These are phyloP conservation scores for Ceratosolen solmsi DNA, from an alignment of 1,140 invertebrate species.

Conservation along the genomic window DNA sequence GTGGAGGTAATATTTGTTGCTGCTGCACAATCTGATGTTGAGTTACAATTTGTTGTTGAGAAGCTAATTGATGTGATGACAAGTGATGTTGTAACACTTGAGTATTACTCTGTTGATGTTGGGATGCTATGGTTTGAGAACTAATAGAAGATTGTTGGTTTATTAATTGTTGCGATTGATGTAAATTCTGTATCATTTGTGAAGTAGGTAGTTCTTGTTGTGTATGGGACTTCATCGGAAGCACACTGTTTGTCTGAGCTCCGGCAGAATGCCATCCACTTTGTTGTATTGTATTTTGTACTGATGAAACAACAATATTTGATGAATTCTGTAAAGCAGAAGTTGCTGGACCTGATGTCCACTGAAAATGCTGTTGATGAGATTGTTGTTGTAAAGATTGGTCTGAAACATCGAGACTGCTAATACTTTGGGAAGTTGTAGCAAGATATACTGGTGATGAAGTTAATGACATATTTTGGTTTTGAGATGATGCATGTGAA, in stretches of 20 bases:
- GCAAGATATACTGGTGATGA: constrained; percentile 58
- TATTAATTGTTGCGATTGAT: constrained; percentile 66
- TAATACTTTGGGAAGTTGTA: constrained; percentile 57
- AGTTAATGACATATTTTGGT: constrained; percentile 56
- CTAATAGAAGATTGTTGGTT: constrained; percentile 63
- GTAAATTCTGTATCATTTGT: constrained; percentile 65
- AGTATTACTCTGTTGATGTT: constrained; percentile 60
- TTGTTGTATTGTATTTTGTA: constrained; percentile 44
- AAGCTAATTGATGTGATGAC: constrained; percentile 49
- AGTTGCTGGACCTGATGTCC: constrained; percentile 61
- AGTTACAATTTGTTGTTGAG: constrained; percentile 59
- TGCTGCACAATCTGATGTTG: constrained; percentile 53
- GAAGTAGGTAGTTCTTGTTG: constrained; percentile 52
- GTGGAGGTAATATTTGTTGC: constrained; percentile 60
- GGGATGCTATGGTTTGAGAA: constrained; percentile 56
- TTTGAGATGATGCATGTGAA: constrained; percentile 50
- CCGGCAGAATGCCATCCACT: constrained; percentile 45
- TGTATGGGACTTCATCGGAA: constrained; percentile 46
- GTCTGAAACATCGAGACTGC: constrained; percentile 34
- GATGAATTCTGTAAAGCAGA: constrained; percentile 43
- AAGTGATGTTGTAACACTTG: constrained; percentile 57
- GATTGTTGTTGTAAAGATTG: constrained; percentile 50
- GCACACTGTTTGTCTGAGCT: constrained; percentile 34
- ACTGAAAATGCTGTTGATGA: constrained; percentile 47
- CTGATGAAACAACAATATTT: constrained; percentile 43